These are phyloP conservation scores for Drosophila borealis DNA, from an alignment of 2,888 invertebrate genomes.

Conservation along the genomic window DNA sequence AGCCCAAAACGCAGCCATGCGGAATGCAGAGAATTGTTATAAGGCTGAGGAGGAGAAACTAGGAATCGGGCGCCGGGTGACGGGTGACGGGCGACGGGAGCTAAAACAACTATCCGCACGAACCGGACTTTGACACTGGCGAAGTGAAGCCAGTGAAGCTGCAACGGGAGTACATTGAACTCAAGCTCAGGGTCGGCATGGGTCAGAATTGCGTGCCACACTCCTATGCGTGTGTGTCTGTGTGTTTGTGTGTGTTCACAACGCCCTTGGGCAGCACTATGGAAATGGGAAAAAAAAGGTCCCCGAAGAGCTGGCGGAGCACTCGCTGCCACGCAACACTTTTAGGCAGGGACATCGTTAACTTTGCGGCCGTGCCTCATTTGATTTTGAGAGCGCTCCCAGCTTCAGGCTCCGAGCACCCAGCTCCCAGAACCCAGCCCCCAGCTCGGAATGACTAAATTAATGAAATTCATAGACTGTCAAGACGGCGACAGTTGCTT, in stretches of 20 bases:
- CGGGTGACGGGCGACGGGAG: not conserved
- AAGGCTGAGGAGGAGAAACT: slow-evolving; percentile 5
- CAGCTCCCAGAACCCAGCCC: not conserved
- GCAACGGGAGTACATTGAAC: slow-evolving; percentile 53
- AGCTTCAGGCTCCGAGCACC: slow-evolving; percentile 3
- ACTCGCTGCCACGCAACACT: slow-evolving; percentile 28
- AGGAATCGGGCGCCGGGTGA: not conserved
- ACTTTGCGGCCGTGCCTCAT: slow-evolving; percentile 56
- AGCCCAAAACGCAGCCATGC: slow-evolving; percentile 59
- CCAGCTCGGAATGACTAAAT: slow-evolving; percentile 52
- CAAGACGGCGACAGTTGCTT: slow-evolving; percentile 4
- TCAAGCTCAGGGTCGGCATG: slow-evolving; percentile 20
- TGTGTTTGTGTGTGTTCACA: slow-evolving; percentile 1
- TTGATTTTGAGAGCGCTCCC: slow-evolving; percentile 43
- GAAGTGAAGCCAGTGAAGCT: slow-evolving; percentile 35
- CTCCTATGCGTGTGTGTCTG: not conserved
- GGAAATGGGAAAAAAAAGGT: slow-evolving; percentile 50
- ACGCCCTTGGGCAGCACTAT: slow-evolving; percentile 48
- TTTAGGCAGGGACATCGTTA: slow-evolving; percentile 43
- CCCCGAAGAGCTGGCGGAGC: slow-evolving; percentile 39
- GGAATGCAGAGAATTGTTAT: slow-evolving; percentile 47
- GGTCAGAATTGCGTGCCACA: slow-evolving; percentile 11
- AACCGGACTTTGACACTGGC: slow-evolving; percentile 33
- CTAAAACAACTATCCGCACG: slow-evolving; percentile 19
- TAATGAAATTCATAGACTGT: slow-evolving; percentile 60